Percentiles rank a stretch among this genome's conserved stretches.
Conservation (phyloP, 2,888 invertebrate species). For the Phortica magna region DNA sequence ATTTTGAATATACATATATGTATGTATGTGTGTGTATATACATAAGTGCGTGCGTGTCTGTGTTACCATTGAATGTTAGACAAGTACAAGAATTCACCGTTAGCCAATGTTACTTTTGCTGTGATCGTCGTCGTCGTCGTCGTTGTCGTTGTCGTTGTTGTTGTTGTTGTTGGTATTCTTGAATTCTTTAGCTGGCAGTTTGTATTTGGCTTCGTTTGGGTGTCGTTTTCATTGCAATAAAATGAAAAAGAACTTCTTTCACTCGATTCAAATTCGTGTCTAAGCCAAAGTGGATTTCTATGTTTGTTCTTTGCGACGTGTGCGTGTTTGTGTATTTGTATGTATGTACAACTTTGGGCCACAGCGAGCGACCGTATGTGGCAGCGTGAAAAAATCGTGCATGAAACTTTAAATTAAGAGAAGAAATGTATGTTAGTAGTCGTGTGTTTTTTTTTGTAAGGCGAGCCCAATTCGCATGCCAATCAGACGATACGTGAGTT, state of each 20-base stretch:
- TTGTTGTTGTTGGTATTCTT: constrained; percentile 12
- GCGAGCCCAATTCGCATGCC: constrained; percentile 54
- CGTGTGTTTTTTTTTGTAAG: not conserved
- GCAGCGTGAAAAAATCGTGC: not conserved
- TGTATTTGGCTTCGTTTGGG: constrained; percentile 41
- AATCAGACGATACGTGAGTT: constrained; percentile 33
- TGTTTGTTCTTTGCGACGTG: not conserved
- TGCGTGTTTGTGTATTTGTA: constrained; percentile 42
- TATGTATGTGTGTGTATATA: not conserved
- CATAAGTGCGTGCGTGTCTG: not conserved
- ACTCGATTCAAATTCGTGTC: constrained; percentile 42
- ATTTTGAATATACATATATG: not conserved
- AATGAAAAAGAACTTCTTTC: constrained; percentile 58
- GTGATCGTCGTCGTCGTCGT: too few species aligned
- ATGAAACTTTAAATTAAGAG: constrained; percentile 33
- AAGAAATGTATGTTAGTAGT: constrained; percentile 25
- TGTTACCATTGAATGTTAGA: constrained; percentile 1
- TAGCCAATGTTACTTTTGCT: not conserved
- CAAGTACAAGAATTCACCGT: constrained; percentile 23
- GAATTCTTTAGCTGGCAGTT: constrained; percentile 1
- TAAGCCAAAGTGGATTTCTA: constrained; percentile 21
- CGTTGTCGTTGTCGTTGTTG: too few species aligned
- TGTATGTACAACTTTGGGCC: not conserved
- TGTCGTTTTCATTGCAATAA: constrained; percentile 50
- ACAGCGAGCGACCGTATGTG: not conserved